Evolutionary conservation across 1,140 invertebrate species (phyloP), one percentile per base, ranked within the genome.

Genomic region (Alviniconcha marisindica): DNA sequence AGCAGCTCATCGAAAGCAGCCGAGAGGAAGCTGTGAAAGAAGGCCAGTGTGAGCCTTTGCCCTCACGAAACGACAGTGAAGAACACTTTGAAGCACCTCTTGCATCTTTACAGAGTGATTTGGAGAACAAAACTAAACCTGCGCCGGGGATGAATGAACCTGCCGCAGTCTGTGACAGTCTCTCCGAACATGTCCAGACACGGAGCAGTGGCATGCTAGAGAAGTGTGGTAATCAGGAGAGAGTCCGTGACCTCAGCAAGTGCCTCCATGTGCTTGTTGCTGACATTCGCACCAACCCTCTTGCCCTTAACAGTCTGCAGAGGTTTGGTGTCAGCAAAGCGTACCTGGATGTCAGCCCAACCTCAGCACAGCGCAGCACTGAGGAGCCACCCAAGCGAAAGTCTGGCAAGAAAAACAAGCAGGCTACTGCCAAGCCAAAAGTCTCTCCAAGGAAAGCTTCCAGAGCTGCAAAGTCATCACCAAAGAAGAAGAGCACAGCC

Each of bases 221-320:
- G 7, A 18, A 48, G 18, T 10, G 44, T 5, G 44, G 18, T 48
- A 48, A 48, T 18, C 5, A 18, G 44, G 18, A 48, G 18, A 48
- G 44, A 18, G 18, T 48, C 18, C 7, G 18, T 10, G 44, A 48
- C 18, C 24, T 21, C 24, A 40, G 2, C 0, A 71, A 71, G 38
- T 71, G 69, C 36, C 69, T 71, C 40, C 69, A 71, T 40, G 69
- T 71, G 10, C 69, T 71, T 40, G 69, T 71, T 24, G 18, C 36
- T 14, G 69, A 71, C 21, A 24, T 24, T 3, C 36, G 28, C 14
- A 40, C 18, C 28, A 40, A 42, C 15, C 69, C 33, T 7, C 36
- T 21, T 40, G 33, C 69, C 21, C 10, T 21, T 14, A 36, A 71
- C 3, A 36, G 40, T 7, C 36, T 71, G 7, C 33, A 71, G 10